Base-by-base conservation (phyloP, 2,113 vertebrate genomes). In the Oncorhynchus masou region DNA sequence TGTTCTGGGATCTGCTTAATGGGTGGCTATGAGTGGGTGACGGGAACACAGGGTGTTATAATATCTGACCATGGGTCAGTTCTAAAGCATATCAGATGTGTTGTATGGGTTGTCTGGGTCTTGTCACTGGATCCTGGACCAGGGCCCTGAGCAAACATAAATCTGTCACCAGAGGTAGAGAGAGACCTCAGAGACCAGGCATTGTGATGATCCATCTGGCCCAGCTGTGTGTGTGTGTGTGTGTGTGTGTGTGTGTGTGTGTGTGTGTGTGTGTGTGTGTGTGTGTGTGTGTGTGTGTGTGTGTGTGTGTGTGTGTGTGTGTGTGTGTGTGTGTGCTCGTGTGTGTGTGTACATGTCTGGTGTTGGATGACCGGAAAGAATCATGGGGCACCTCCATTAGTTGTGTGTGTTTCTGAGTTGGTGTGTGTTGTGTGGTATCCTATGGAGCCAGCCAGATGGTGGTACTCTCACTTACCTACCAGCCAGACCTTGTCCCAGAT, bases 71-170 rank as follows among this genome's bases (percentile, higher is more conserved):
- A 29, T 72, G 79, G 76, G 79, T 68, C 64, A 57, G 65, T 57
- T 51, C 1, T 11, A 62, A 80, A 77, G 73, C 75, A 77, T 76
- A 79, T 83, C 81, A 70, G 74, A 72, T 75, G 22, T 15, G 60
- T 27, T 34, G 67, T 13, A 68, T 16, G 67, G 19, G 73, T 77
- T 82, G 74, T 73, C 73, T 81, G 70, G 65, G 57, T 22, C 81
- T 73, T 68, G 89, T 89, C 86, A 91, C 86, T 86, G 88, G 88
- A 90, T 86, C 80, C 80, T 59, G 1, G 3, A 25, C 69, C 12
- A 69, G 67, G 81, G 45, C 74, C 57, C 79, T 60, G 29, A 60
- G 1, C 82, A 83, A 84, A 77, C 78, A 84, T 93, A 88, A 91
- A 92, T 88, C 88, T 89, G 82, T 90, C 87, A 31, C 81, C 83